phyloP scores from a whole-genome alignment of 2,888 invertebrate genomes.

The Cylindroiulus punctatus region DNA sequence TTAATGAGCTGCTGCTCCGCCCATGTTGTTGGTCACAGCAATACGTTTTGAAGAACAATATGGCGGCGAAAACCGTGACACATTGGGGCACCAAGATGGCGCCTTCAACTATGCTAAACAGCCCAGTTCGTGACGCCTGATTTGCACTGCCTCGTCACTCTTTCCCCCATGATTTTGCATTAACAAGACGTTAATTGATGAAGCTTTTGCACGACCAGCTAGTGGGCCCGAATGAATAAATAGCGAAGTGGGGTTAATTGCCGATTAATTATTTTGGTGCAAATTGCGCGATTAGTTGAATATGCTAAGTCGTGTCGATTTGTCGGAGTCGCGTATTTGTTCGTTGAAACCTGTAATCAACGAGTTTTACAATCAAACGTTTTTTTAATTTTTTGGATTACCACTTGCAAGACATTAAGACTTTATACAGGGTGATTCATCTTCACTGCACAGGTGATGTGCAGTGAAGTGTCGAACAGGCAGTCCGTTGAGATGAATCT shows the following conservation, averaged over 20 bases:
- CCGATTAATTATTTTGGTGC: background rate
- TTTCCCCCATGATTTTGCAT: background rate
- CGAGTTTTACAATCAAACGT: background rate
- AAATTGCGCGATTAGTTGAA: slow-evolving; percentile 1
- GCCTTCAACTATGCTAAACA: background rate
- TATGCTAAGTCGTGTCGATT: background rate
- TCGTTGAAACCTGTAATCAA: background rate
- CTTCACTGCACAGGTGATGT: background rate
- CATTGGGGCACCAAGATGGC: background rate
- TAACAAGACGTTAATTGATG: background rate
- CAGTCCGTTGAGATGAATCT: no score
- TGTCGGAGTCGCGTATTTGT: background rate
- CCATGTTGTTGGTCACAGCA: background rate
- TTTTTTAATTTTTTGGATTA: background rate
- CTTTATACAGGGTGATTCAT: background rate
- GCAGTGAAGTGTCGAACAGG: no score
- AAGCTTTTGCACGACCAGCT: background rate
- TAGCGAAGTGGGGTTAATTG: background rate
- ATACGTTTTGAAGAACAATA: background rate
- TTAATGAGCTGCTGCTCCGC: background rate
- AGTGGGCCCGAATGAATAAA: background rate
- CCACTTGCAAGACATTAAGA: background rate
- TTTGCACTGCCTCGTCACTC: background rate
- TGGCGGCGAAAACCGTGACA: background rate
- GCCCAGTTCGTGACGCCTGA: background rate